These are phyloP conservation scores for Cassiopea andromeda DNA, from an alignment of 30 jellyfish, hydroid and myxozoan species.

Conservation along the genomic window DNA sequence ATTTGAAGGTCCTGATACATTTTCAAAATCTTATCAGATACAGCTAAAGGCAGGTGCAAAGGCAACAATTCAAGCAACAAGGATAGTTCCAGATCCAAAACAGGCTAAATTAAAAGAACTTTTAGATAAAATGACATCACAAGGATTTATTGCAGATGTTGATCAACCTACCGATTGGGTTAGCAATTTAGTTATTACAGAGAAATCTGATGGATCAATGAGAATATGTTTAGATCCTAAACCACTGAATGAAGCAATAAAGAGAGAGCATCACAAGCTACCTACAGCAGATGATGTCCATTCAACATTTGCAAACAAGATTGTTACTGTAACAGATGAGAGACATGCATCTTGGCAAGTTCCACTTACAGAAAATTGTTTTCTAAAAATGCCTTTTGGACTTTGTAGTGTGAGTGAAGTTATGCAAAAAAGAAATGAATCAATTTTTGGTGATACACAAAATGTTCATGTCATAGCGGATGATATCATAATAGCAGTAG, in stretches of 20 bases:
- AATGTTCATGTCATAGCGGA: constrained; percentile 24
- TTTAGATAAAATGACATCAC: constrained; percentile 27
- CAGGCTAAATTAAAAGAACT: constrained; percentile 31
- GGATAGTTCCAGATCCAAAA: constrained; percentile 46
- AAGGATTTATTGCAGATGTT: constrained; percentile 41
- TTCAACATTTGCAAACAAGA: constrained; percentile 21
- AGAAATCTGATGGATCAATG: constrained; percentile 42
- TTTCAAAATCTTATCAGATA: too few species aligned
- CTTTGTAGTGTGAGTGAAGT: constrained; percentile 21
- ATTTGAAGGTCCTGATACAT: too few species aligned
- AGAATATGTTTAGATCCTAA: constrained; percentile 41
- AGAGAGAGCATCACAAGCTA: constrained; percentile 38
- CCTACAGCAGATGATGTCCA: constrained; percentile 52
- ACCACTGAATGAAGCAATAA: constrained; percentile 51
- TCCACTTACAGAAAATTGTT: constrained; percentile 21
- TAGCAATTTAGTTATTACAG: constrained; percentile 45
- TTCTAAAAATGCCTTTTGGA: constrained; percentile 58
- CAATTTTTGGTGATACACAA: constrained; percentile 28
- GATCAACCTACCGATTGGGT: constrained; percentile 54
- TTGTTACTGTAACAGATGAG: constrained; percentile 49
- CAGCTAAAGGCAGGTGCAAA: constrained; percentile 42
- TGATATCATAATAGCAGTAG: constrained; percentile 31
- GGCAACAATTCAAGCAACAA: constrained; percentile 20
- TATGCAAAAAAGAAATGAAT: constrained; percentile 20
- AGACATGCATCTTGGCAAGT: constrained; percentile 44